Conservation (phyloP, 2,888 invertebrate species). For the Ischnus inquisitorius region DNA sequence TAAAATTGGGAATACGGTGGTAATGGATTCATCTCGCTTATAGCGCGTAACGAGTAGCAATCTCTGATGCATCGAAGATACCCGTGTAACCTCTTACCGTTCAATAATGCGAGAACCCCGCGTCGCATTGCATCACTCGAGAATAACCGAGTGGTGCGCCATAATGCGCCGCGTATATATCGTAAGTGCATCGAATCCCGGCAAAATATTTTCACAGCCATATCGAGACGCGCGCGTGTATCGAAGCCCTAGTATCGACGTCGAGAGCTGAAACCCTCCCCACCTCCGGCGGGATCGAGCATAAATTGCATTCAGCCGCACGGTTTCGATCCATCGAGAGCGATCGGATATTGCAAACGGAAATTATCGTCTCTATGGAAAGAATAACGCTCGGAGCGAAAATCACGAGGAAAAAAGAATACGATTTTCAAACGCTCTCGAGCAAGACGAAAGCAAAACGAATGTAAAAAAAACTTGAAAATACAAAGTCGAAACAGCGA, state of each 20-base stretch:
- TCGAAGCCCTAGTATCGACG: neutral
- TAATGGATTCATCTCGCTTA: too few relatives aligned
- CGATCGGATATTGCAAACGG: slow-evolving; percentile 47
- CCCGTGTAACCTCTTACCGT: too few relatives aligned
- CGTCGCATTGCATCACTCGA: too few relatives aligned
- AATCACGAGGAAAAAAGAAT: neutral
- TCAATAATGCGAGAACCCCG: too few relatives aligned
- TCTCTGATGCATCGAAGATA: too few relatives aligned
- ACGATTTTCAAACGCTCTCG: neutral
- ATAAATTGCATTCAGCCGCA: slow-evolving; percentile 1
- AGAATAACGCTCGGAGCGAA: neutral
- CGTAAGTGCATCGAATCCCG: neutral
- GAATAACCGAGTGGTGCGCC: too few relatives aligned
- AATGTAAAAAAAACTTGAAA: neutral
- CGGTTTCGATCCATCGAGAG: neutral
- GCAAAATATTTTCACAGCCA: neutral
- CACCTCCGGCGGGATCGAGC: neutral
- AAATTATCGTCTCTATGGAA: slow-evolving; percentile 22
- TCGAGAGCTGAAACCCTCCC: neutral
- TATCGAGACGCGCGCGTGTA: too few relatives aligned
- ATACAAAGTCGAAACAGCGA: neutral
- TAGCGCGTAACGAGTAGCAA: too few relatives aligned
- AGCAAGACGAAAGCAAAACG: neutral
- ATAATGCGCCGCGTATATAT: neutral
- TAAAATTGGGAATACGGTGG: too few relatives aligned